Evolutionary conservation across 1,140 invertebrate species (phyloP).

Genomic region (Tetramorium alpestre): DNA sequence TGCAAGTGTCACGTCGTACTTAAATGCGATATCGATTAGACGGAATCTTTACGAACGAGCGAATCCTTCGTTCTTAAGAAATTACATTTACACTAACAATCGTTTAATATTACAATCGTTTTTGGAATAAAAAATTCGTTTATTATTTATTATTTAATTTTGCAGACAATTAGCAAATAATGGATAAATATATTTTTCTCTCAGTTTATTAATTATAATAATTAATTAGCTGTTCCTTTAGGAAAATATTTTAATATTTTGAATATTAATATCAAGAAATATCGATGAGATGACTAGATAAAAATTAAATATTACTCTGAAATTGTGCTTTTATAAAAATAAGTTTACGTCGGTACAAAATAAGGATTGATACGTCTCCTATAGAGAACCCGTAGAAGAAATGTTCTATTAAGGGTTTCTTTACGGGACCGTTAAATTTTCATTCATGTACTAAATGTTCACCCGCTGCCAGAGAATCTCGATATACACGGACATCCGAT

Average conservation of each 20-base stretch:
- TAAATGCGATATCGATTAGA: background rate
- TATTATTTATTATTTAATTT: background rate
- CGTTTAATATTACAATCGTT: background rate
- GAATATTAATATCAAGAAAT: background rate
- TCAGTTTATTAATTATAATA: background rate
- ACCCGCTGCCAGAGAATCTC: background rate
- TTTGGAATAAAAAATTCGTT: background rate
- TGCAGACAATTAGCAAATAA: background rate
- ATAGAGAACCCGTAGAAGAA: background rate
- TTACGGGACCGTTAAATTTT: background rate
- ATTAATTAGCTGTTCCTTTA: background rate
- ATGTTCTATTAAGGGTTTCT: background rate
- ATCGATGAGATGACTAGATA: background rate
- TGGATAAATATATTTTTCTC: background rate
- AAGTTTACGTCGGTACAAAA: no score
- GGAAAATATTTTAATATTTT: background rate
- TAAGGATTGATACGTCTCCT: background rate
- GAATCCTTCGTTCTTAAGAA: background rate
- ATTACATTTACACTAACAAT: background rate
- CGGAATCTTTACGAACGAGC: background rate
- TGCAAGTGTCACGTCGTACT: background rate
- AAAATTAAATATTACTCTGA: background rate
- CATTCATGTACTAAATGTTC: background rate
- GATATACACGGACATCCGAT: slow-evolving; percentile 24
- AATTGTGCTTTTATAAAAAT: background rate